Conservation (phyloP, 2,888 invertebrate species). For the Dorcus parallelipipedus region DNA sequence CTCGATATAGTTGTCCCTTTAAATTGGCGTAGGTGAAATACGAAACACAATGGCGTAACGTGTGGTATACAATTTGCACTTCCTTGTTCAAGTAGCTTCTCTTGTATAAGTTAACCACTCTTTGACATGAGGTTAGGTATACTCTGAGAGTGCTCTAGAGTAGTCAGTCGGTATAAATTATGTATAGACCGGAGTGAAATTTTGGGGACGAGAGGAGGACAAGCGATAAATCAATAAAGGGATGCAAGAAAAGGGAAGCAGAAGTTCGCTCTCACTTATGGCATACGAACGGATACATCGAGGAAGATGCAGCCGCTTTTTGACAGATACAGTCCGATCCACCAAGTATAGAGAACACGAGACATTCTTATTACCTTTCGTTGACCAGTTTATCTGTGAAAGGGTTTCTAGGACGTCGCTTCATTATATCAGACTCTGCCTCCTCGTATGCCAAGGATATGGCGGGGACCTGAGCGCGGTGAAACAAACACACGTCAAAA, state of each 20-base stretch:
- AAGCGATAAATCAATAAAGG: conserved; percentile 33
- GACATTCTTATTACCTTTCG: conserved; percentile 72
- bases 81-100: too few species aligned
- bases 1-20: too few species aligned
- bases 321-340: conserved; percentile 21
- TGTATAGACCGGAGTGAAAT: conserved; percentile 18
- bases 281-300: conserved; percentile 24
- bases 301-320: conserved; percentile 15
- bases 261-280: conserved; percentile 32
- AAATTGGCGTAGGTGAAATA: too few species aligned
- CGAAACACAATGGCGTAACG: too few species aligned
- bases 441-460: conserved; percentile 98
- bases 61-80: too few species aligned
- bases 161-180: conserved; percentile 12
- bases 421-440: conserved; percentile 98
- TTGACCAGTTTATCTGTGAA: conserved; percentile 97
- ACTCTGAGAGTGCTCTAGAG: too few species aligned
- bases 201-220: conserved; percentile 13
- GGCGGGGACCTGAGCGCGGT: conserved; percentile 81
- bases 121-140: too few species aligned
- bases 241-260: conserved; percentile 31
- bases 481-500: conserved; percentile 50
- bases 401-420: conserved; percentile 96
- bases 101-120: too few species aligned
- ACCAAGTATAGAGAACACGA: conserved; percentile 41